Base-by-base conservation (phyloP, 1,140 invertebrate species). In the Bombus pascuorum region DNA sequence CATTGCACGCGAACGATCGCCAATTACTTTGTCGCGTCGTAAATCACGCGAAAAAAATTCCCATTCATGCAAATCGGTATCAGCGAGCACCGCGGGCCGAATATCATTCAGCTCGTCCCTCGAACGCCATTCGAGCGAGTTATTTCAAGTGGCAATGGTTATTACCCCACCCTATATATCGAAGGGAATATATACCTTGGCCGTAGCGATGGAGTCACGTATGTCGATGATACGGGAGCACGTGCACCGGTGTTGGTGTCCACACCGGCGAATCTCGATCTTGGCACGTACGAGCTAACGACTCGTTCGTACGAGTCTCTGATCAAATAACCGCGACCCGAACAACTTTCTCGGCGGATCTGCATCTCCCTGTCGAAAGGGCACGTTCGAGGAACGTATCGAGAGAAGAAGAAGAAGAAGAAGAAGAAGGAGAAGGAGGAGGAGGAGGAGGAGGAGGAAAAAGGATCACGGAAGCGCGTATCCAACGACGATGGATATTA, bases 241-340 rank as follows among this genome's bases (percentile, higher is more conserved):
- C 66, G 78, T 18, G 70, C 57, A 25, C 44, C 28, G 22, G 71
- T 85, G 71, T 85, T 85, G 84, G 79, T 81, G 79, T 81, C 79
- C 71, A 75, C 62, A 81, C 79, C 47, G 79, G 25, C 59, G 76
- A 89, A 86, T 80, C 68, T 42, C 85, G 85, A 89, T 89, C 87
- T 79, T 74, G 62, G 81, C 89, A 90, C 89, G 89, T 90, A 90
- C 80, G 65, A 57, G 82, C 80, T 91, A 91, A 90, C 89, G 89
- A 90, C 87, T 88, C 89, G 89, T 82, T 77, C 77, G 87, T 90
- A 87, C 78, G 78, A 86, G 83, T 81, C 83, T 90, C 89, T 88
- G 89, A 90, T 91, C 86, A 91, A 91, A 91, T 83, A 91, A 86
- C 72, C 78, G 72, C 80, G 74, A 89, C 75, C 66, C 76, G 81